Conservation (phyloP, 2,888 invertebrate genomes). For the Monochamus alternatus region DNA sequence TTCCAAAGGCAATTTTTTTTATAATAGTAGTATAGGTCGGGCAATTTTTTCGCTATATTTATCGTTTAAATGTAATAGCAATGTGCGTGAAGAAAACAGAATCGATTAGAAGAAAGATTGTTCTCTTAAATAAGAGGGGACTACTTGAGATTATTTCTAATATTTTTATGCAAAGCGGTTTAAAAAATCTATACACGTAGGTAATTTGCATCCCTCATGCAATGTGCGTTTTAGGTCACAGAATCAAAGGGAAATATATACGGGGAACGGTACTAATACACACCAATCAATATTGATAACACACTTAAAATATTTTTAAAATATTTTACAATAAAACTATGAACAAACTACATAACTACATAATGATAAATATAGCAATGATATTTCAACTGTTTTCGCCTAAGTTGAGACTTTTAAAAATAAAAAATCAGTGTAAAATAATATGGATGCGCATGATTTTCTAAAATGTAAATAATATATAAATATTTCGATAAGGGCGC, state of each 20-base stretch:
- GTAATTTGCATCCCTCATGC: conserved; percentile 58
- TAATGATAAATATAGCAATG: not conserved
- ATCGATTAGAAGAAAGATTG: conserved; percentile 50
- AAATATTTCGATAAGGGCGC: too few species aligned
- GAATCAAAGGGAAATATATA: conserved; percentile 19
- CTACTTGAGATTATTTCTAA: conserved; percentile 54
- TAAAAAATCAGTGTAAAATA: too few species aligned
- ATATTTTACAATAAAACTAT: not conserved
- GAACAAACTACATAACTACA: too few species aligned
- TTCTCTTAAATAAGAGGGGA: conserved; percentile 47
- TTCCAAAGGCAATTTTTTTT: conserved; percentile 19
- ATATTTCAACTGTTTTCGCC: too few species aligned
- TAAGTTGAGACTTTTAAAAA: too few species aligned
- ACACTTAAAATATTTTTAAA: too few species aligned
- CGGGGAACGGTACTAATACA: not conserved
- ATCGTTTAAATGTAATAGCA: conserved; percentile 21
- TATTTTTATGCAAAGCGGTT: conserved; percentile 57
- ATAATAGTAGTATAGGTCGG: not conserved
- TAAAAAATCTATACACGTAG: conserved; percentile 54
- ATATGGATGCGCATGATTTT: too few species aligned
- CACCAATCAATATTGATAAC: too few species aligned
- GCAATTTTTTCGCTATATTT: conserved; percentile 16
- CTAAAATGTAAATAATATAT: too few species aligned
- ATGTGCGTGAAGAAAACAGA: conserved; percentile 53
- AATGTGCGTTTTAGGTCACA: conserved; percentile 45